Conservation (phyloP, 2,888 invertebrate species). For the Fissipunctia ypsillon region DNA sequence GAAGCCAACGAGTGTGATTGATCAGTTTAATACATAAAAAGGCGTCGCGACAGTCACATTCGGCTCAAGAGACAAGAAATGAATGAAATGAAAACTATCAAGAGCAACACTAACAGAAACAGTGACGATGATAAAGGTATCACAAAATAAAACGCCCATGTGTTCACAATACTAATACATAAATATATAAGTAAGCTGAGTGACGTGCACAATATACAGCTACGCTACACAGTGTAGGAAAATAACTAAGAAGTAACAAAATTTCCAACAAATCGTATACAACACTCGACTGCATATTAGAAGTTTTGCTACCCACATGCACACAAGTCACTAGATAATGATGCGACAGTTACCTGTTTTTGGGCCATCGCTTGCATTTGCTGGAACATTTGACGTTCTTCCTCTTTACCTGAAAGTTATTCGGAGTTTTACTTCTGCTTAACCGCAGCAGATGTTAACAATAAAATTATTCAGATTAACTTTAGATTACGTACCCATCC, state of each 20-base stretch:
- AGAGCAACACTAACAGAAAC: constrained; percentile 90
- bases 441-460: constrained; percentile 41
- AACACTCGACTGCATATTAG: constrained; percentile 60
- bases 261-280: constrained; percentile 70
- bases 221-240: constrained; percentile 80
- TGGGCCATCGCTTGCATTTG: constrained; percentile 99
- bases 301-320: constrained; percentile 78
- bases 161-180: constrained; percentile 81
- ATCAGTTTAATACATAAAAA: constrained; percentile 78
- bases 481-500: constrained; percentile 94
- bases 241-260: constrained; percentile 71
- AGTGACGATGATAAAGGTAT: constrained; percentile 90
- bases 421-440: constrained; percentile 83
- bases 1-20: constrained; percentile 83
- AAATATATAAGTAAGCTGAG: constrained; percentile 83
- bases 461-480: constrained; percentile 50
- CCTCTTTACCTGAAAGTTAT: constrained; percentile 95
- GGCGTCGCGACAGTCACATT: constrained; percentile 87
- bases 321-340: constrained; percentile 68
- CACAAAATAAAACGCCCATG: constrained; percentile 91
- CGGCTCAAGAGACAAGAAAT: constrained; percentile 86
- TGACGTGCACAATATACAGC: constrained; percentile 84
- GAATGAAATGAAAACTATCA: constrained; percentile 89
- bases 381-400: constrained; percentile 98
- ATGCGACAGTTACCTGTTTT: constrained; percentile 94